Conservation (phyloP, 1,140 invertebrate species). For the Meloidogyne hapla region DNA sequence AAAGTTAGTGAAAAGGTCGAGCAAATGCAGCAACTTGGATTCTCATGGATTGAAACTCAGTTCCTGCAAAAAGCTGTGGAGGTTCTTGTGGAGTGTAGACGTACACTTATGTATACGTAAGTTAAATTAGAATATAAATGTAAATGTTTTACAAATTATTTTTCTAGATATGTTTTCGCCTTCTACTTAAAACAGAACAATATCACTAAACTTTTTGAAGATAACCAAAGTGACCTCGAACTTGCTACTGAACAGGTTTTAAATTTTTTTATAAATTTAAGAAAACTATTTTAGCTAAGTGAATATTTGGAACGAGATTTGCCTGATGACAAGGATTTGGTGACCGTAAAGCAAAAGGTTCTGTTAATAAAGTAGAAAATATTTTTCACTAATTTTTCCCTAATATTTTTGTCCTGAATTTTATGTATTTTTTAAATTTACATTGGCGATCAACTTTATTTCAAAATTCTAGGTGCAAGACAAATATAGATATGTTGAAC, state of each 20-base stretch:
- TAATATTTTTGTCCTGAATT: slow-evolving; percentile 49
- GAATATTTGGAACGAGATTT: slow-evolving; percentile 97
- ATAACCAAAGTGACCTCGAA: slow-evolving; percentile 97
- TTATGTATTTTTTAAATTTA: too few species aligned
- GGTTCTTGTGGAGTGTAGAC: slow-evolving; percentile 89
- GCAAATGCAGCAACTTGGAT: slow-evolving; percentile 82
- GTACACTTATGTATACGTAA: slow-evolving; percentile 92
- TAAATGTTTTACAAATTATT: neutral
- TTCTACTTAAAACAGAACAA: slow-evolving; percentile 97
- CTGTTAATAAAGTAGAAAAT: too few species aligned
- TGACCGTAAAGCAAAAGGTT: slow-evolving; percentile 25
- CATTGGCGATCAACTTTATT: too few species aligned
- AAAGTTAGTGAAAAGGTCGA: slow-evolving; percentile 34
- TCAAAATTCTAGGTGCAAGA: slow-evolving; percentile 76
- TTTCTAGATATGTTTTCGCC: slow-evolving; percentile 85
- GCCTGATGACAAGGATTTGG: slow-evolving; percentile 84
- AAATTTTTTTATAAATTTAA: neutral
- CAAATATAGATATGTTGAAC: slow-evolving; percentile 93
- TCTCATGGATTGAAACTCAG: slow-evolving; percentile 99
- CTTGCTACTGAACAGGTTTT: slow-evolving; percentile 82
- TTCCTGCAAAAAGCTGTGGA: slow-evolving; percentile 95
- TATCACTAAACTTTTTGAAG: slow-evolving; percentile 97
- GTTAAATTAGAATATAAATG: neutral
- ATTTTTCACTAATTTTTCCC: slow-evolving; percentile 60
- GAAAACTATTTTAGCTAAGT: slow-evolving; percentile 70